Evolutionary conservation across 2,888 invertebrate species (phyloP).

Genomic region (Germaria angustata): DNA sequence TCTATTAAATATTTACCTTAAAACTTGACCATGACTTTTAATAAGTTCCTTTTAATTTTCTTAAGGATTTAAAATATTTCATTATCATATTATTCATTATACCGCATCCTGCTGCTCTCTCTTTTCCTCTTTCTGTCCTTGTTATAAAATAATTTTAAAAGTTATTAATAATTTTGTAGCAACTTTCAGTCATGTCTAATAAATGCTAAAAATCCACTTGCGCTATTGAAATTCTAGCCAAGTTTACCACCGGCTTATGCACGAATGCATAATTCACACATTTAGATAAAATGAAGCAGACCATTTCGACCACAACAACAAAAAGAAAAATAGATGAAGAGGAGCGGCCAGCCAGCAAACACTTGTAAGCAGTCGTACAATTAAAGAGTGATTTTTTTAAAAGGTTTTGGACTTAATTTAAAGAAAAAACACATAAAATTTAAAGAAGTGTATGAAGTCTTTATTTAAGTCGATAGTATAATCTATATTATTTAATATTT

Average conservation of each 20-base stretch:
- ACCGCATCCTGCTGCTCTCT: neutral
- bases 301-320: slow-evolving; percentile 43
- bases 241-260: slow-evolving; percentile 45
- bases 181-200: slow-evolving; percentile 15
- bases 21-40: neutral
- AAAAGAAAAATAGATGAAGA: neutral
- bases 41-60: neutral
- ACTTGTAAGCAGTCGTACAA: neutral
- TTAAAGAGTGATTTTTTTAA: too few species aligned
- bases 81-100: neutral
- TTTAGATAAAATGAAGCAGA: slow-evolving; percentile 42
- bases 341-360: slow-evolving; percentile 22
- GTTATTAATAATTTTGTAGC: slow-evolving; percentile 40
- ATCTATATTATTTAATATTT: too few species aligned
- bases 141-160: slow-evolving; percentile 32
- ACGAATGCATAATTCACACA: slow-evolving; percentile 53
- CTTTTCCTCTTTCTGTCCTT: neutral
- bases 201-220: slow-evolving; percentile 23
- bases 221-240: slow-evolving; percentile 47
- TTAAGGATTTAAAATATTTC: neutral
- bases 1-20: too few species aligned
- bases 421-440: too few species aligned
- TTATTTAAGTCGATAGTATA: too few species aligned
- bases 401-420: too few species aligned
- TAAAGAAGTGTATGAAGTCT: too few species aligned